Evolutionary conservation across 2,797 vertebrate species (phyloP).

Genomic region (Myotis vivesi): DNA sequence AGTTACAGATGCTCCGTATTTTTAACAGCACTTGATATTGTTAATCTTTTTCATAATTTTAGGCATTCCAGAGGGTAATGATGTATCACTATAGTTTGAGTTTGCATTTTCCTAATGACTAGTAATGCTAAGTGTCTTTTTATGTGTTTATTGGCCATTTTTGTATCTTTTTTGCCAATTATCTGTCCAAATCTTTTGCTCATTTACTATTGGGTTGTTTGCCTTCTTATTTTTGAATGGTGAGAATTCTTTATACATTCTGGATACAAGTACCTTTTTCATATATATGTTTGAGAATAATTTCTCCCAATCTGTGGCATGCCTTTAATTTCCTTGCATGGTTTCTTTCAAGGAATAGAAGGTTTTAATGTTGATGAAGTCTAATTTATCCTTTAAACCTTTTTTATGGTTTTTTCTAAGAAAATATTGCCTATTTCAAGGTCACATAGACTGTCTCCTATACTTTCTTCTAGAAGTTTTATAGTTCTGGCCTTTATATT

Average conservation of each 20-base stretch:
- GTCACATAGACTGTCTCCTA: neutral
- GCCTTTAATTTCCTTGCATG: neutral
- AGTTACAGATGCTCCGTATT: neutral
- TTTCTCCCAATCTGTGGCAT: neutral
- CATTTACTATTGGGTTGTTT: neutral
- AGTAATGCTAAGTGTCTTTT: neutral
- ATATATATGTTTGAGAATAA: neutral
- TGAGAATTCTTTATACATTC: neutral
- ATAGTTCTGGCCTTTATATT: neutral
- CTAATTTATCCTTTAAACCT: neutral
- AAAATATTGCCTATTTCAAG: neutral
- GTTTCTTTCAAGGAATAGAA: neutral
- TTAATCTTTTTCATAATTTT: neutral
- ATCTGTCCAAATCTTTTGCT: neutral
- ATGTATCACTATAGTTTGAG: neutral
- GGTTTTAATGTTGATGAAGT: neutral
- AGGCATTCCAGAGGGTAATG: neutral
- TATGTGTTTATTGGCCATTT: neutral
- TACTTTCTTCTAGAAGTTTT: neutral
- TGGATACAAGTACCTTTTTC: neutral
- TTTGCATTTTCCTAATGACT: neutral
- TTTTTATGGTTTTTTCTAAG: neutral
- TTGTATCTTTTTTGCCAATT: neutral
- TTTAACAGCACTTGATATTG: neutral
- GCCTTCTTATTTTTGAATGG: neutral